phyloP scores from a whole-genome alignment of 2,797 vertebrate genomes.

The Propithecus deckenii region DNA sequence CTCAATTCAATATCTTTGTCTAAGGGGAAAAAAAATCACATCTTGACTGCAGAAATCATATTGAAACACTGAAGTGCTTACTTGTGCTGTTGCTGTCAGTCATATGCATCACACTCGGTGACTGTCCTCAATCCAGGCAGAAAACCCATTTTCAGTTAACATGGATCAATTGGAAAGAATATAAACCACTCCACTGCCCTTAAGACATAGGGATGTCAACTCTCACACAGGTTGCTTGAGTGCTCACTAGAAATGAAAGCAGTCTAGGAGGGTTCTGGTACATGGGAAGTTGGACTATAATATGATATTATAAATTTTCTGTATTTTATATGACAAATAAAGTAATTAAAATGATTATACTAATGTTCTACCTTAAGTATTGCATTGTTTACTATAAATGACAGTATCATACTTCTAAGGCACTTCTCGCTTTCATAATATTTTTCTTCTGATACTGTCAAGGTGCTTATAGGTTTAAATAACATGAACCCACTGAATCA shows the following conservation, averaged over 20 bases:
- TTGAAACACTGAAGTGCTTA: constrained; percentile 59
- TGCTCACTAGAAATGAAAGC: background rate
- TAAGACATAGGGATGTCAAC: constrained; percentile 3
- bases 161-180: constrained; percentile 57
- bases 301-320: background rate
- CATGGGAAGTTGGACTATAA: background rate
- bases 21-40: background rate
- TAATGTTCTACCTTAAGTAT: background rate
- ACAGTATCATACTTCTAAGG: background rate
- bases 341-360: background rate
- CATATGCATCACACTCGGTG: background rate
- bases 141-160: constrained; percentile 61
- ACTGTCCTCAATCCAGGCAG: constrained; percentile 31
- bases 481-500: background rate
- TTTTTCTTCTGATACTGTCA: background rate
- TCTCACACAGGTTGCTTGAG: background rate
- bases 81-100: constrained; percentile 27
- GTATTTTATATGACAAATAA: background rate
- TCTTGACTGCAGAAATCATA: constrained; percentile 39
- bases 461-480: background rate
- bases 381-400: background rate
- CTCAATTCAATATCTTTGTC: constrained; percentile 52
- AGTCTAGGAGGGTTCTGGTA: background rate
- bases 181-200: constrained; percentile 28
- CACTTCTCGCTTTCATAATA: background rate